Percentiles rank a stretch among this genome's conserved stretches.
phyloP scores from a whole-genome alignment of 2,797 vertebrate genomes.

The Telmatherina bonti region DNA sequence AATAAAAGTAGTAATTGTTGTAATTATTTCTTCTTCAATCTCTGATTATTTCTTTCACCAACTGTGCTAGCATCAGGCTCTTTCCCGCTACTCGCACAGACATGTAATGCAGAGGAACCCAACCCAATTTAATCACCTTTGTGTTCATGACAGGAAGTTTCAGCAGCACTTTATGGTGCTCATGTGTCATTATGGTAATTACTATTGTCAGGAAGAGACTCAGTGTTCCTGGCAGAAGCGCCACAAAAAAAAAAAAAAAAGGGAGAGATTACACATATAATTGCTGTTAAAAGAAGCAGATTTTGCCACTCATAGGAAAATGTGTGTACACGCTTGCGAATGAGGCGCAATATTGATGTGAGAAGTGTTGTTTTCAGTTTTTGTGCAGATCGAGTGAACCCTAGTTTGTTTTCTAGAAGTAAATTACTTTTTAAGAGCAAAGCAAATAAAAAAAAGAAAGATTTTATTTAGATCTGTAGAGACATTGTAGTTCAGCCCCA shows the following conservation, averaged over 20 bases:
- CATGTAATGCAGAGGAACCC: constrained; percentile 14
- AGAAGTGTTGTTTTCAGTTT: too few species aligned
- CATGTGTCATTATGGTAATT: constrained; percentile 40
- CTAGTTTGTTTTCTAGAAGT: too few species aligned
- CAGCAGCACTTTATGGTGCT: constrained; percentile 17
- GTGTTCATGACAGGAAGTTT: constrained; percentile 26
- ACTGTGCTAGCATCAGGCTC: constrained; percentile 20
- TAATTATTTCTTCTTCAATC: constrained; percentile 70
- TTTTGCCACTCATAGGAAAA: neutral
- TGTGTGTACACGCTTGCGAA: neutral
- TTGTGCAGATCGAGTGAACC: too few species aligned
- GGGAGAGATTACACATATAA: neutral
- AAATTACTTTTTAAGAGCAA: too few species aligned
- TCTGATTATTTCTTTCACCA: constrained; percentile 14
- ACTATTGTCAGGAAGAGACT: constrained; percentile 18
- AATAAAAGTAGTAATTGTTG: constrained; percentile 71
- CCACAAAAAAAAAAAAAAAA: constrained; percentile 8
- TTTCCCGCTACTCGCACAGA: constrained; percentile 6
- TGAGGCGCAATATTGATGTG: neutral
- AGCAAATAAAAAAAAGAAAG: too few species aligned
- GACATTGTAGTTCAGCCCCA: neutral
- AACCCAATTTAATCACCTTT: constrained; percentile 23
- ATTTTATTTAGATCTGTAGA: too few species aligned
- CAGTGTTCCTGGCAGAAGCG: neutral
- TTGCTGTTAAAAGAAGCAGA: neutral